Percentiles rank a stretch among this genome's conserved stretches.
phyloP scores from a whole-genome alignment of 2,888 invertebrate species.

The Ormyrus rosae region DNA sequence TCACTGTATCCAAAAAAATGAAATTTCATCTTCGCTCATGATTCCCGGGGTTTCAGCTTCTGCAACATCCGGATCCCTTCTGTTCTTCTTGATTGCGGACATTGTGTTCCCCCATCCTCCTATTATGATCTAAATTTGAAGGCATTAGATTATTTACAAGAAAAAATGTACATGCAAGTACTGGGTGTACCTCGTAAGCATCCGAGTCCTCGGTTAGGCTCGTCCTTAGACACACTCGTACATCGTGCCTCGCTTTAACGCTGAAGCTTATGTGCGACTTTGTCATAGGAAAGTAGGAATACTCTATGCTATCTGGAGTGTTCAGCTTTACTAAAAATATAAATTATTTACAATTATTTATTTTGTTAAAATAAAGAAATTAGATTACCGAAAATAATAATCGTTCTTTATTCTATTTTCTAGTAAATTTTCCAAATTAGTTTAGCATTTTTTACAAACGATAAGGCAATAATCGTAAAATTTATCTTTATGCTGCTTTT shows the following conservation, averaged over 20 bases:
- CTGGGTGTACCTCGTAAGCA: constrained; percentile 62
- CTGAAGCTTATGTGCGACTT: constrained; percentile 60
- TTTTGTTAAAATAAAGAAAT: no score
- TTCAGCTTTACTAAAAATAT: constrained; percentile 61
- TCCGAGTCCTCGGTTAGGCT: constrained; percentile 65
- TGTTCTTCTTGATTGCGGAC: constrained; percentile 64
- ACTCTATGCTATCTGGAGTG: constrained; percentile 64
- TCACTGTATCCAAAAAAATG: constrained; percentile 65
- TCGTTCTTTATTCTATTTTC: no score
- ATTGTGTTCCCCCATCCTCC: constrained; percentile 66
- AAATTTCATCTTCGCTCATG: constrained; percentile 57
- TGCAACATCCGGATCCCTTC: constrained; percentile 60
- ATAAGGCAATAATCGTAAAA: no score
- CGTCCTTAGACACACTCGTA: constrained; percentile 66
- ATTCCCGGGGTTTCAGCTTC: constrained; percentile 64
- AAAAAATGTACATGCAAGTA: background rate
- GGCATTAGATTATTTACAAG: no score
- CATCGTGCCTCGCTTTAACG: constrained; percentile 64
- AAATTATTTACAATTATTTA: background rate
- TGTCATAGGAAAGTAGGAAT: constrained; percentile 65
- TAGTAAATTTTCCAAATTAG: no score
- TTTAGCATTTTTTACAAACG: no score
- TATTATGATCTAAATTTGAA: constrained; percentile 62
- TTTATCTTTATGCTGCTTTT: no score
- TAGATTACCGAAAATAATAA: no score